Evolutionary conservation across 2,797 vertebrate species (phyloP).

Genomic region (Odontamblyopus lacepedii): DNA sequence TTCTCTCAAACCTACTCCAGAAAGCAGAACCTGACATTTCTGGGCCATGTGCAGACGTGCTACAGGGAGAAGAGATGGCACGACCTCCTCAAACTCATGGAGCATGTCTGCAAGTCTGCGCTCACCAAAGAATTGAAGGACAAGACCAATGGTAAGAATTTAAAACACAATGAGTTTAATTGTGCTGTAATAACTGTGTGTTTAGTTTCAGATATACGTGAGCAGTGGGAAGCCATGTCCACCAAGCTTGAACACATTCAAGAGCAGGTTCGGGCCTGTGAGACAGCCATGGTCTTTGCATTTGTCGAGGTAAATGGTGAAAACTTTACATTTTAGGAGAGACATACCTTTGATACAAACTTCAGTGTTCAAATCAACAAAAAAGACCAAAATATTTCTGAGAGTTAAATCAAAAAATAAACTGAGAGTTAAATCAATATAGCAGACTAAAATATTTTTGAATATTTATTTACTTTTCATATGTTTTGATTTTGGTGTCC

Average conservation of each 20-base stretch:
- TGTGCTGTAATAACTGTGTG: conserved; percentile 18
- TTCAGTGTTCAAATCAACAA: background rate
- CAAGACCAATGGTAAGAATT: conserved; percentile 47
- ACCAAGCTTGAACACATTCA: conserved; percentile 88
- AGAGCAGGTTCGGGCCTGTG: conserved; percentile 93
- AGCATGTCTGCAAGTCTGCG: conserved; percentile 92
- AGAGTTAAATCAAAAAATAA: background rate
- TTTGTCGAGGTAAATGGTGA: conserved; percentile 92
- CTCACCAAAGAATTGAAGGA: conserved; percentile 82
- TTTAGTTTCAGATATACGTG: conserved; percentile 76
- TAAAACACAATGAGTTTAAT: background rate
- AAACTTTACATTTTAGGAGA: background rate
- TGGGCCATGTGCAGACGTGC: conserved; percentile 97
- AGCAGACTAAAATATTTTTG: too few relatives aligned
- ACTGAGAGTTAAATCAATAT: background rate
- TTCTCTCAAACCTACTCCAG: conserved; percentile 94
- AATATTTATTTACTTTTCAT: too few relatives aligned
- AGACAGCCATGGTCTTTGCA: conserved; percentile 90
- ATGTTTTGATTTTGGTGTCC: too few relatives aligned
- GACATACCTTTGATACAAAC: background rate
- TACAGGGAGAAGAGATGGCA: conserved; percentile 94
- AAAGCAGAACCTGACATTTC: conserved; percentile 93
- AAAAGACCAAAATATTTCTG: background rate
- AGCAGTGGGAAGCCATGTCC: conserved; percentile 90
- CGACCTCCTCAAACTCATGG: conserved; percentile 94